Percentiles rank a stretch among this genome's conserved stretches.
These are phyloP conservation scores for Rostratula benghalensis DNA, from an alignment of 2,113 vertebrate species.

Conservation along the genomic window DNA sequence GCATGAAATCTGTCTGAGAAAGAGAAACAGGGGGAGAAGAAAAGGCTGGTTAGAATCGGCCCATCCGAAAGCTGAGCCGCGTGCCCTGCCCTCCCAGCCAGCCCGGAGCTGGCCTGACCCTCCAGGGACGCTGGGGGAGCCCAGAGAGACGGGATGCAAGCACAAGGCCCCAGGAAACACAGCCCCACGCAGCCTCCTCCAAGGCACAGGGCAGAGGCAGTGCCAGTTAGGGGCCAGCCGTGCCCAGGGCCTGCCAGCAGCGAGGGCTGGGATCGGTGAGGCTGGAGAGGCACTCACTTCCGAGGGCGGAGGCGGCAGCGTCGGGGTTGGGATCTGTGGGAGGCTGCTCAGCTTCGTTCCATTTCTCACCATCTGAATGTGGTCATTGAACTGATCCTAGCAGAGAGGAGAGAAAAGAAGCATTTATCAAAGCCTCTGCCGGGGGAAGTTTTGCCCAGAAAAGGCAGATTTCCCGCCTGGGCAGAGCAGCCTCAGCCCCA, in stretches of 20 bases:
- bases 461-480: neutral
- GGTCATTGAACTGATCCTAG: constrained; percentile 83
- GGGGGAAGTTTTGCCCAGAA: accelerated
- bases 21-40: neutral
- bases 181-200: neutral
- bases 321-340: constrained; percentile 80
- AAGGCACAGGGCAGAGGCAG: accelerated
- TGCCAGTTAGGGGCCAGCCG: neutral
- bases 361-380: constrained; percentile 84
- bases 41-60: constrained; percentile 18
- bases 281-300: constrained; percentile 71
- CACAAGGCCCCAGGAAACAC: neutral
- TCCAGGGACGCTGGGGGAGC: accelerated
- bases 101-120: accelerated
- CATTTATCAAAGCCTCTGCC: neutral
- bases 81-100: neutral
- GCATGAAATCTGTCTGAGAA: constrained; percentile 79
- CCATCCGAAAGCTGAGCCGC: accelerated
- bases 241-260: neutral
- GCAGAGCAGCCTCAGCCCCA: neutral
- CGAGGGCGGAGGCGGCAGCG: constrained; percentile 82
- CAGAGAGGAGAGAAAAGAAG: accelerated
- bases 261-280: accelerated
- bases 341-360: constrained; percentile 85
- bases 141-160: neutral